Evolutionary conservation across 2,797 vertebrate genomes (phyloP).

Genomic region (Danio albolineatus): DNA sequence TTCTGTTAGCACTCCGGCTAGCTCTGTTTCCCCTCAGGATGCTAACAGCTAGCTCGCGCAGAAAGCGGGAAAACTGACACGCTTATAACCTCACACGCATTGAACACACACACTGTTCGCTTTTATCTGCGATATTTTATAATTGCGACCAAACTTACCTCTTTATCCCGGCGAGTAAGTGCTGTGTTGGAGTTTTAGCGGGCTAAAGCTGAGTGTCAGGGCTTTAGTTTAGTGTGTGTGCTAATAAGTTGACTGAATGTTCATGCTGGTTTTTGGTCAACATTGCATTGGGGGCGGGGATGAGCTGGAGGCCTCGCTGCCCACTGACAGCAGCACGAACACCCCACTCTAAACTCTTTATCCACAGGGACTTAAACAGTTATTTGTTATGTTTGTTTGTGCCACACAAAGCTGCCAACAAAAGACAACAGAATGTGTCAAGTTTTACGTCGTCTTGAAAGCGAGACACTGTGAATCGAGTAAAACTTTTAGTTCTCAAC

Average conservation of each 20-base stretch:
- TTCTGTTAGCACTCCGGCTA: slow-evolving; percentile 40
- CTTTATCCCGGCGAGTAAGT: slow-evolving; percentile 52
- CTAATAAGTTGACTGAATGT: slow-evolving; percentile 67
- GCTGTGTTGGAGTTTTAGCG: slow-evolving; percentile 51
- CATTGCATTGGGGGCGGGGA: slow-evolving; percentile 70
- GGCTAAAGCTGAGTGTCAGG: slow-evolving; percentile 42
- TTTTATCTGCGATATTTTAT: not conserved
- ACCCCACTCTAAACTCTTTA: not conserved
- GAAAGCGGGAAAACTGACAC: slow-evolving; percentile 38
- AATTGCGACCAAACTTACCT: slow-evolving; percentile 68
- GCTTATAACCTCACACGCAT: not conserved
- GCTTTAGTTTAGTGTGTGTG: slow-evolving; percentile 64
- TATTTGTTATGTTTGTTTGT: not conserved
- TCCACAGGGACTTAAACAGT: not conserved
- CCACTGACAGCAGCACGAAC: slow-evolving; percentile 46
- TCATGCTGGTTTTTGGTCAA: slow-evolving; percentile 81
- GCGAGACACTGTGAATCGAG: no score
- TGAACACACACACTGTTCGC: not conserved
- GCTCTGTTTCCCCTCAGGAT: slow-evolving; percentile 34
- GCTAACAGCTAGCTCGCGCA: slow-evolving; percentile 42
- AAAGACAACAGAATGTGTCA: not conserved
- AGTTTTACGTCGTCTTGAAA: not conserved
- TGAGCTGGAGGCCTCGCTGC: slow-evolving; percentile 58
- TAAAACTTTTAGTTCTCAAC: no score
- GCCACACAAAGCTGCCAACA: not conserved